These are phyloP conservation scores for Thaleichthys pacificus DNA, from an alignment of 2,797 vertebrate species.

Conservation along the genomic window DNA sequence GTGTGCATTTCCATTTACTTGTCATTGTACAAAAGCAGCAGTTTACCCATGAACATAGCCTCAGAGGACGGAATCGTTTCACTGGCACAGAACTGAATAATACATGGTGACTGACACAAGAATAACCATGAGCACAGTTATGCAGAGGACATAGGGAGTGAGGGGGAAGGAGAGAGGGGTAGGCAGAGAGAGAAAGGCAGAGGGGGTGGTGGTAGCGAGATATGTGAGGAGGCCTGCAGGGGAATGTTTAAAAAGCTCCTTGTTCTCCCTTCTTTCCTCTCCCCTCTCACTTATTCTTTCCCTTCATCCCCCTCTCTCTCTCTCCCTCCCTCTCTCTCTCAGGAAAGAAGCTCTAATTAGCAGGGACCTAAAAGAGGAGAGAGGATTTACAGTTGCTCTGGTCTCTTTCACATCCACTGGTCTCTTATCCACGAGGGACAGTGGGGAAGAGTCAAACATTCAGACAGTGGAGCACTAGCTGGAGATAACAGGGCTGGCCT, in stretches of 20 bases:
- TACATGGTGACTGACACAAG: conserved; percentile 10
- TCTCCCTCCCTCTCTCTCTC: background rate
- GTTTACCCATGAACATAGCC: conserved; percentile 18
- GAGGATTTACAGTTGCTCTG: conserved; percentile 20
- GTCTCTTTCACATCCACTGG: conserved; percentile 9
- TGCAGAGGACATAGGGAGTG: background rate
- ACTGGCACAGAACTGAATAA: conserved; percentile 13
- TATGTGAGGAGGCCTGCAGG: conserved; percentile 3
- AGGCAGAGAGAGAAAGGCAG: background rate
- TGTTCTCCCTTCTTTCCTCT: too few species aligned
- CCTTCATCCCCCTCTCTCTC: too few species aligned
- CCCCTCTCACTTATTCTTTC: too few species aligned
- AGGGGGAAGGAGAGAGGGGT: background rate
- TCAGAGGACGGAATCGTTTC: conserved; percentile 11
- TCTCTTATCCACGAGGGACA: conserved; percentile 2
- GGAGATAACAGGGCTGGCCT: background rate
- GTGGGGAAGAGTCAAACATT: conserved; percentile 2
- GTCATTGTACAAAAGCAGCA: conserved; percentile 2
- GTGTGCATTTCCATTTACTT: background rate
- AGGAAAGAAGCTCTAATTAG: conserved; percentile 31
- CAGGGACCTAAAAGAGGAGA: background rate
- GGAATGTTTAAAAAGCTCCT: conserved; percentile 7
- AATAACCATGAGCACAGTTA: background rate
- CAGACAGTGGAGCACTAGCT: conserved; percentile 6
- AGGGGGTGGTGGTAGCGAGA: background rate